A percentile compares a stretch with the other conserved stretches of the same genome.
phyloP scores from a whole-genome alignment of 2,888 invertebrate genomes.

The Volucella zonaria region DNA sequence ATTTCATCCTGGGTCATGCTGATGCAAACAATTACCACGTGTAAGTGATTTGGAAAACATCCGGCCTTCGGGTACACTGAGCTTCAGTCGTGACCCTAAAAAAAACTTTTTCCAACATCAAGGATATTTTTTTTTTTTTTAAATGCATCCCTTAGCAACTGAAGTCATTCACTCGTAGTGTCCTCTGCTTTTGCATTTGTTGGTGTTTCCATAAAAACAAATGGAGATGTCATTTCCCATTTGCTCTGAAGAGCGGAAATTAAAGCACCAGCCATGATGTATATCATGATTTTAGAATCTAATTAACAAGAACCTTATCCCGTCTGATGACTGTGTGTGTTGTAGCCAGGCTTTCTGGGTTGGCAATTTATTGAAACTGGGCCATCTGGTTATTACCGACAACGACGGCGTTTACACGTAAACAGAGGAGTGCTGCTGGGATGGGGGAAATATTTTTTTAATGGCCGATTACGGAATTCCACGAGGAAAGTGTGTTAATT shows the following conservation, averaged over 20 bases:
- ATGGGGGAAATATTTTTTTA: slow-evolving; percentile 48
- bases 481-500: slow-evolving; percentile 60
- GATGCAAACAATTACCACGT: slow-evolving; percentile 44
- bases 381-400: slow-evolving; percentile 64
- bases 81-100: slow-evolving; percentile 25
- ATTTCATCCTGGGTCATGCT: slow-evolving; percentile 20
- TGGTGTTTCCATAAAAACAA: slow-evolving; percentile 62
- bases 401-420: slow-evolving; percentile 43
- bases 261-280: slow-evolving; percentile 48
- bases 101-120: background rate
- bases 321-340: background rate
- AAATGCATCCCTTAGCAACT: background rate
- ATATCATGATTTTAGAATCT: slow-evolving; percentile 64
- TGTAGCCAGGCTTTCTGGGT: background rate
- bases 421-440: slow-evolving; percentile 34
- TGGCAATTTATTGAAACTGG: slow-evolving; percentile 66
- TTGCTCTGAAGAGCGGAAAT: slow-evolving; percentile 62
- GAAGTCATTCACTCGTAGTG: slow-evolving; percentile 45
- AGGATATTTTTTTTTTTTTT: background rate
- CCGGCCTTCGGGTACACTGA: slow-evolving; percentile 2
- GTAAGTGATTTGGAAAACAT: slow-evolving; percentile 19
- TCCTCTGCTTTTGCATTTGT: slow-evolving; percentile 16
- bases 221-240: slow-evolving; percentile 65
- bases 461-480: slow-evolving; percentile 61
- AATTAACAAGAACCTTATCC: slow-evolving; percentile 63